A percentile compares a stretch with the other conserved stretches of the same genome.
These are phyloP conservation scores for Aotus griseimembra DNA, from an alignment of 2,797 vertebrate genomes.

Conservation along the genomic window DNA sequence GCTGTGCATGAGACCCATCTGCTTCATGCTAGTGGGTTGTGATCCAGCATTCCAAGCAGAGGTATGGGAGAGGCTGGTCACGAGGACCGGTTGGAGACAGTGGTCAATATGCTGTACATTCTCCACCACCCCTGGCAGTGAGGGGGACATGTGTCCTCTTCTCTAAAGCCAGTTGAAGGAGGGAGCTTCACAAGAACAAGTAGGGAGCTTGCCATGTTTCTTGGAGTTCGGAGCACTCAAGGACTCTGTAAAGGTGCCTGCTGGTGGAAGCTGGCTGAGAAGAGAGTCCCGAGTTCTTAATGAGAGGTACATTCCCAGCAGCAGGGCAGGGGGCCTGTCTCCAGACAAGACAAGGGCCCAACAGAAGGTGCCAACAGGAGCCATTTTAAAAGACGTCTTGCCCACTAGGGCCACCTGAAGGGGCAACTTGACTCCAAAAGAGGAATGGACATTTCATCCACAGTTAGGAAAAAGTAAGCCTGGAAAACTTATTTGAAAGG, in stretches of 20 bases:
- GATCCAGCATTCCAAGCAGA: not conserved
- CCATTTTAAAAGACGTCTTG: not conserved
- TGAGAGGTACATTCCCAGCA: not conserved
- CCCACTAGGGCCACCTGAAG: not conserved
- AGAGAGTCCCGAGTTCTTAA: not conserved
- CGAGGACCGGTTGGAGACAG: not conserved
- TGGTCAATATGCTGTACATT: rapidly evolving
- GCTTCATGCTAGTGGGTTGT: not conserved
- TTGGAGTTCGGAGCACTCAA: not conserved
- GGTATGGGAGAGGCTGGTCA: not conserved
- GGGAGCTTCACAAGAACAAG: not conserved
- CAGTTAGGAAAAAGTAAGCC: not conserved
- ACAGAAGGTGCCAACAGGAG: not conserved
- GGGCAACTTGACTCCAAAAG: not conserved
- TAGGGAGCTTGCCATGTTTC: not conserved
- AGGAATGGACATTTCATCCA: not conserved
- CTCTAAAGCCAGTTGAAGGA: not conserved
- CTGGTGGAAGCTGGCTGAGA: not conserved
- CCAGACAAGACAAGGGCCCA: not conserved
- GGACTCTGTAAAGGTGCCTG: not conserved
- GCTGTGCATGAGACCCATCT: too few species aligned
- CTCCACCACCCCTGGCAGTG: not conserved
- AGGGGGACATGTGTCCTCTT: not conserved
- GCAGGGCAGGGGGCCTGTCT: not conserved
- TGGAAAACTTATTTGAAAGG: not conserved